A percentile compares a stretch with the other conserved stretches of the same genome.
Conservation (phyloP, 2,888 invertebrate species). For the Lasius platythorax region DNA sequence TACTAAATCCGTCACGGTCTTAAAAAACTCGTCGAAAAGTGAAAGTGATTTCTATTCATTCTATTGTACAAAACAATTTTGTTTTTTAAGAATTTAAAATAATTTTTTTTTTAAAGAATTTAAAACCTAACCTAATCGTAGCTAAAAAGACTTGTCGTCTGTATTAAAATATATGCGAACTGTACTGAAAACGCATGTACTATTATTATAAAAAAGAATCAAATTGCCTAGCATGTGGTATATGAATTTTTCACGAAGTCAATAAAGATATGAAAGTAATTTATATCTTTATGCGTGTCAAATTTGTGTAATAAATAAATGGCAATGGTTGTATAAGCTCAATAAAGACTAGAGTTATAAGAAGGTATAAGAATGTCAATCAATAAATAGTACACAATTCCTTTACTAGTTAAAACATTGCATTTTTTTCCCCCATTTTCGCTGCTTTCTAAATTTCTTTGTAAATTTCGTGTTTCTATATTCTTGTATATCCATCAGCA, state of each 20-base stretch:
- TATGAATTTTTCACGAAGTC: neutral
- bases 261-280: neutral
- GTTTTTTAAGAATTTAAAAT: no score
- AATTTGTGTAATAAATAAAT: neutral
- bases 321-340: neutral
- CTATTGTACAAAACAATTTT: no score
- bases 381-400: neutral
- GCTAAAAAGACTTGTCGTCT: no score
- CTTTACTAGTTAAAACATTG: neutral
- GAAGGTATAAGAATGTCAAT: neutral
- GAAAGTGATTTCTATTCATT: no score
- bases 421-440: slow-evolving; percentile 20
- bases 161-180: no score
- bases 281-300: neutral
- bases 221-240: neutral
- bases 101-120: no score
- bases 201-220: neutral
- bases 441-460: slow-evolving; percentile 24
- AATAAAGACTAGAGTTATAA: neutral
- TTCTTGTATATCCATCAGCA: slow-evolving; percentile 55
- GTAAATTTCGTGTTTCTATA: slow-evolving; percentile 5
- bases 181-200: no score
- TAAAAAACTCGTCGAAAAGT: neutral
- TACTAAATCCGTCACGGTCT: no score
- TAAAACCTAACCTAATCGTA: no score